phyloP scores from a whole-genome alignment of 2,113 vertebrate species.

The Rhynchomys soricoides region DNA sequence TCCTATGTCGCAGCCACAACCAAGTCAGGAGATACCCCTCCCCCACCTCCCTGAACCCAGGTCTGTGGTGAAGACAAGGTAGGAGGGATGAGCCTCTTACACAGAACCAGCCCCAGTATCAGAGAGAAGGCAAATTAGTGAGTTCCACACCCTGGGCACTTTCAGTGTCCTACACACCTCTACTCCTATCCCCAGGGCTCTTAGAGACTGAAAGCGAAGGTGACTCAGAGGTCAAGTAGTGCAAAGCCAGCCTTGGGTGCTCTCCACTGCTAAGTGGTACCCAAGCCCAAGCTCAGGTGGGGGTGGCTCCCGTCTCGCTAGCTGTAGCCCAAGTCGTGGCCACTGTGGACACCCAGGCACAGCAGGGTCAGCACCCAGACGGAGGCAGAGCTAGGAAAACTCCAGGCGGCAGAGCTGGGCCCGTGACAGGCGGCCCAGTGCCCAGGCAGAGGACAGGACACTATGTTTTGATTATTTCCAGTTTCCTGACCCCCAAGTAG shows the following conservation, averaged over 20 bases:
- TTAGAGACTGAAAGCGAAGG: background rate
- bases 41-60: background rate
- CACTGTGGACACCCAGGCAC: background rate
- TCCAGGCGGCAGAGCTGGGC: conserved; percentile 46
- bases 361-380: background rate
- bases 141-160: too few species aligned
- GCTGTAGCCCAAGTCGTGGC: background rate
- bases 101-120: background rate
- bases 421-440: conserved; percentile 50
- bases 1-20: background rate
- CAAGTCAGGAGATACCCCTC: background rate
- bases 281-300: fast-evolving
- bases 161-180: background rate
- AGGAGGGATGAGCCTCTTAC: too few species aligned
- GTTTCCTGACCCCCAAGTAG: conserved; percentile 78
- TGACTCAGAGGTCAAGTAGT: background rate
- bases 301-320: background rate
- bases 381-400: conserved; percentile 30
- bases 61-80: too few species aligned
- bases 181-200: fast-evolving
- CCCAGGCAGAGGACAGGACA: conserved; percentile 71
- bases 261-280: background rate
- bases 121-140: background rate
- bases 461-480: conserved; percentile 80
- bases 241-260: background rate